Evolutionary conservation across 1,140 invertebrate genomes (phyloP).

Genomic region (Saccostrea echinata): DNA sequence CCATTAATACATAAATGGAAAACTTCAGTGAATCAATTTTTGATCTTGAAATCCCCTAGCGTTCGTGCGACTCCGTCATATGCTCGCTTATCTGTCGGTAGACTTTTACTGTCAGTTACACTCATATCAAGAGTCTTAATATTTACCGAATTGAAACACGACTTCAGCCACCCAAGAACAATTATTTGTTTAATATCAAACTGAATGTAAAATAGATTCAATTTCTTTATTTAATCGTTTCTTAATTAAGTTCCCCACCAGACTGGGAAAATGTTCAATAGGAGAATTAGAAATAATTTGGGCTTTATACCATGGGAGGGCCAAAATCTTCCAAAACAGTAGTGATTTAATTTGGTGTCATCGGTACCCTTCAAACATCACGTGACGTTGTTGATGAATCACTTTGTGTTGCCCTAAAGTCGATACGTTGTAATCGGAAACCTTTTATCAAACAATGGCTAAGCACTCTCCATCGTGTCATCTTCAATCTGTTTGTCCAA

Average conservation of each 20-base stretch:
- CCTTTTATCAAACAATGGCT: slow-evolving; percentile 44
- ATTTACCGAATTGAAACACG: slow-evolving; percentile 14
- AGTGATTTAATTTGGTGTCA: slow-evolving; percentile 35
- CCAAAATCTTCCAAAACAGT: slow-evolving; percentile 3
- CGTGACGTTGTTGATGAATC: slow-evolving; percentile 29
- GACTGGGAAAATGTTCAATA: neutral
- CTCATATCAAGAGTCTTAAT: neutral
- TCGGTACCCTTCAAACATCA: neutral
- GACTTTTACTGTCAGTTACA: neutral
- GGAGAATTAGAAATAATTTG: neutral
- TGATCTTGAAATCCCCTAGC: slow-evolving; percentile 6
- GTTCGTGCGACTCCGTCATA: slow-evolving; percentile 28
- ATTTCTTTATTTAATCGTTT: slow-evolving; percentile 32
- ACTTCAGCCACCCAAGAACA: slow-evolving; percentile 30
- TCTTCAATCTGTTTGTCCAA: slow-evolving; percentile 37
- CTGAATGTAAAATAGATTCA: slow-evolving; percentile 25
- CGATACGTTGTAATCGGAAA: slow-evolving; percentile 52
- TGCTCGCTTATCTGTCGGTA: neutral
- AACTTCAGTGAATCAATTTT: slow-evolving; percentile 32
- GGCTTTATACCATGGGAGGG: neutral
- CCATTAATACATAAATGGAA: slow-evolving; percentile 22
- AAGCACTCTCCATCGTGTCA: slow-evolving; percentile 23
- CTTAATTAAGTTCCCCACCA: slow-evolving; percentile 25
- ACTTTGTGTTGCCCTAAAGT: slow-evolving; percentile 28
- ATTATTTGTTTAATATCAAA: slow-evolving; percentile 36